These are phyloP conservation scores for Saguinus imperator DNA, from an alignment of 2,113 vertebrate genomes.

Conservation along the genomic window DNA sequence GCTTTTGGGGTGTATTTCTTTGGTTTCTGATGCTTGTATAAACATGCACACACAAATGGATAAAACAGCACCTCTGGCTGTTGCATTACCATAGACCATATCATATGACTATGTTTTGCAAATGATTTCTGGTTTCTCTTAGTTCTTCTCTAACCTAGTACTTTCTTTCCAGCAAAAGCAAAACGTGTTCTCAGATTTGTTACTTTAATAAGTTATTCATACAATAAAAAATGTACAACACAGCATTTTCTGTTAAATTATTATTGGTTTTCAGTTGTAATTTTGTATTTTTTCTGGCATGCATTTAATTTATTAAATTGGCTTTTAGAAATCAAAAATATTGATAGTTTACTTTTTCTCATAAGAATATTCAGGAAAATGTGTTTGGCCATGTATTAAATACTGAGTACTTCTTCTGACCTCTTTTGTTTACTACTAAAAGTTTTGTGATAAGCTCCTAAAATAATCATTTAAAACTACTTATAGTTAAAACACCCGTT, in stretches of 20 bases:
- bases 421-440: neutral
- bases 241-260: constrained; percentile 87
- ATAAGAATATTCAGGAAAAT: neutral
- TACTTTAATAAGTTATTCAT: constrained; percentile 86
- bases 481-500: neutral
- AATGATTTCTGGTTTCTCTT: constrained; percentile 80
- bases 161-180: constrained; percentile 85
- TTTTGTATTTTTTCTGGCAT: constrained; percentile 95
- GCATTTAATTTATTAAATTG: constrained; percentile 98
- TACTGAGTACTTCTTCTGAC: neutral
- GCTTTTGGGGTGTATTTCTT: constrained; percentile 86
- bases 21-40: constrained; percentile 85
- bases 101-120: constrained; percentile 66
- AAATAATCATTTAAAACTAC: constrained; percentile 3
- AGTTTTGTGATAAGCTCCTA: neutral
- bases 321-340: constrained; percentile 86
- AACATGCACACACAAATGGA: constrained; percentile 65
- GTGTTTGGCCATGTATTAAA: constrained; percentile 28
- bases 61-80: constrained; percentile 84
- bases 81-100: constrained; percentile 82
- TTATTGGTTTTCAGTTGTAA: constrained; percentile 86
- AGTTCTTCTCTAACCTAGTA: constrained; percentile 76
- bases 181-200: constrained; percentile 83
- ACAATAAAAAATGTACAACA: constrained; percentile 85
- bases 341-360: constrained; percentile 55